Conservation (phyloP, 2,113 vertebrate species). For the Lathamus discolor region DNA sequence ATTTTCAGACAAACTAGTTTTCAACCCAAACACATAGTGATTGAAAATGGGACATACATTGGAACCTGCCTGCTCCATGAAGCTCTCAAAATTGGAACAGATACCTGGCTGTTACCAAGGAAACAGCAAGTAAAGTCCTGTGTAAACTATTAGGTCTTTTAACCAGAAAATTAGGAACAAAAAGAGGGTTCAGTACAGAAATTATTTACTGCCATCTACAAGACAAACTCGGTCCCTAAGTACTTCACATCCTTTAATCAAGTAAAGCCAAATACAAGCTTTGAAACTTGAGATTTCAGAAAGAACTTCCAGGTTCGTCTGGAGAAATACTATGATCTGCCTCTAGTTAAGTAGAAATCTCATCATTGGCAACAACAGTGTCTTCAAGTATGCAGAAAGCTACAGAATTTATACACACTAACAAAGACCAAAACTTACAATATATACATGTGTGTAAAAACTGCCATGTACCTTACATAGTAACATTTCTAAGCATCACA, state of each 20-base stretch:
- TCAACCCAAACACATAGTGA: background rate
- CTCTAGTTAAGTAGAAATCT: background rate
- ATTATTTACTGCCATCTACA: background rate
- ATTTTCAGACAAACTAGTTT: background rate
- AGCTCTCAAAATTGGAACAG: conserved; percentile 57
- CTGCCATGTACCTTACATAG: background rate
- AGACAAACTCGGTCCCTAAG: background rate
- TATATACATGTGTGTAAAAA: background rate
- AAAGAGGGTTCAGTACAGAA: conserved; percentile 21
- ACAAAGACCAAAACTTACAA: background rate
- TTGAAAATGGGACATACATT: conserved; percentile 4
- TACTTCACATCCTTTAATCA: background rate
- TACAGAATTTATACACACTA: background rate
- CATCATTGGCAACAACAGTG: background rate
- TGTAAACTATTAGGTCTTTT: conserved; percentile 69
- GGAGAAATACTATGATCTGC: background rate
- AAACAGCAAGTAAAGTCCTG: conserved; percentile 70
- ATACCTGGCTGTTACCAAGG: conserved; percentile 74
- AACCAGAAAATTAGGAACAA: conserved; percentile 65
- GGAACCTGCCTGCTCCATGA: conserved; percentile 28
- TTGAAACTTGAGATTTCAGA: background rate
- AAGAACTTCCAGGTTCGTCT: background rate
- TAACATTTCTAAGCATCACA: background rate
- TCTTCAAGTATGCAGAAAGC: background rate
- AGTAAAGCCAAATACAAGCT: background rate